A percentile compares a stretch with the other conserved stretches of the same genome.
Conservation (phyloP, 2,888 invertebrate genomes). For the Chaitophorus viminalis region DNA sequence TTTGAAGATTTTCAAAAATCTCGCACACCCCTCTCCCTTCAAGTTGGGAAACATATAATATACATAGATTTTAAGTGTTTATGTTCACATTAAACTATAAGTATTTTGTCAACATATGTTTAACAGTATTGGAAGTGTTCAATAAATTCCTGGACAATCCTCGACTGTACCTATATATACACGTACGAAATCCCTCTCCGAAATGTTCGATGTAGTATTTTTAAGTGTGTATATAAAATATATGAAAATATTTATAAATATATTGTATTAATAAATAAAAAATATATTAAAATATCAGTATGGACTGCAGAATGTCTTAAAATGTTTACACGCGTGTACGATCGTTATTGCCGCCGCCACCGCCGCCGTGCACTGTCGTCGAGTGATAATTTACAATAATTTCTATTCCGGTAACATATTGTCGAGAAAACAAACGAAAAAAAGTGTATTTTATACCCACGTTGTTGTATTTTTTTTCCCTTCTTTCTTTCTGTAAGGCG, state of each 20-base stretch:
- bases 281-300: no score
- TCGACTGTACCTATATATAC: no score
- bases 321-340: not conserved
- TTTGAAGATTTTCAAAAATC: no score
- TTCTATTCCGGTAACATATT: constrained; percentile 8
- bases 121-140: not conserved
- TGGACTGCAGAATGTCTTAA: no score
- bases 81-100: no score
- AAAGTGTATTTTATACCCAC: constrained; percentile 15
- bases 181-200: not conserved
- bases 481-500: constrained; percentile 33
- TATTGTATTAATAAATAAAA: no score
- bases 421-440: constrained; percentile 37
- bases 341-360: not conserved
- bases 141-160: not conserved
- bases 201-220: not conserved
- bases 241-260: no score
- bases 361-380: not conserved
- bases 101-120: not conserved
- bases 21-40: no score
- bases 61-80: no score
- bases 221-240: not conserved
- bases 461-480: not conserved
- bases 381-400: constrained; percentile 31
- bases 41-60: no score